Percentiles rank a stretch among this genome's conserved stretches.
Conservation (phyloP, 2,888 invertebrate species). For the Caenorhabditis sp. region DNA sequence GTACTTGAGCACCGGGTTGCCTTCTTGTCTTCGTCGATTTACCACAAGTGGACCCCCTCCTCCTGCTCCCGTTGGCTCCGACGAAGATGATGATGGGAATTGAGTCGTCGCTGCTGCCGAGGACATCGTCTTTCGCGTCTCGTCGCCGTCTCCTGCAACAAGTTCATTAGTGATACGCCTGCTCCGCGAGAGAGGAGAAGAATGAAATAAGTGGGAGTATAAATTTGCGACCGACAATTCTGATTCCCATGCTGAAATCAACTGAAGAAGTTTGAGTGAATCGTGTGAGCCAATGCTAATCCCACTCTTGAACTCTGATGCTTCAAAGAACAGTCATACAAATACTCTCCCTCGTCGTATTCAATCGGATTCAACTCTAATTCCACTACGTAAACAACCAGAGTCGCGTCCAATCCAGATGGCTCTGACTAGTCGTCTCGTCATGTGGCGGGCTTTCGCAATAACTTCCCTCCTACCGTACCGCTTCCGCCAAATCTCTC, state of each 20-base stretch:
- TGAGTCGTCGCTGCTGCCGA: slow-evolving; percentile 17
- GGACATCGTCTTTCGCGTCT: not conserved
- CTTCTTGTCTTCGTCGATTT: slow-evolving; percentile 76
- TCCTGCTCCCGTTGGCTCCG: slow-evolving; percentile 12
- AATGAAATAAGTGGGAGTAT: not conserved
- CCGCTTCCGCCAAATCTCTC: not conserved
- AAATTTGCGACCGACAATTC: too few species aligned
- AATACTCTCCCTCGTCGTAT: slow-evolving; percentile 6
- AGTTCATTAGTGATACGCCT: slow-evolving; percentile 22
- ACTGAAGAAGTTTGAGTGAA: too few species aligned
- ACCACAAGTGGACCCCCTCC: slow-evolving; percentile 63
- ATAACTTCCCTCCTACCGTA: not conserved
- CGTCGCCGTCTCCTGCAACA: slow-evolving; percentile 32
- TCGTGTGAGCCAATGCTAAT: not conserved
- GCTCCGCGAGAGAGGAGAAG: too few species aligned
- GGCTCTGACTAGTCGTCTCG: too few species aligned
- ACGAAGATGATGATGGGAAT: slow-evolving; percentile 35
- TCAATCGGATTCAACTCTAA: slow-evolving; percentile 22
- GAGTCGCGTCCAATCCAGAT: too few species aligned
- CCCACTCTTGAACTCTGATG: slow-evolving; percentile 1
- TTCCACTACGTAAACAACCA: not conserved
- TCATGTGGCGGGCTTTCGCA: not conserved
- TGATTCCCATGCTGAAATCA: too few species aligned
- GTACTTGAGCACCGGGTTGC: slow-evolving; percentile 78
- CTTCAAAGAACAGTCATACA: slow-evolving; percentile 5